Evolutionary conservation across 2,113 vertebrate genomes (phyloP), one percentile per base, ranked within the genome.

Genomic region (Mionectes macconnelli): DNA sequence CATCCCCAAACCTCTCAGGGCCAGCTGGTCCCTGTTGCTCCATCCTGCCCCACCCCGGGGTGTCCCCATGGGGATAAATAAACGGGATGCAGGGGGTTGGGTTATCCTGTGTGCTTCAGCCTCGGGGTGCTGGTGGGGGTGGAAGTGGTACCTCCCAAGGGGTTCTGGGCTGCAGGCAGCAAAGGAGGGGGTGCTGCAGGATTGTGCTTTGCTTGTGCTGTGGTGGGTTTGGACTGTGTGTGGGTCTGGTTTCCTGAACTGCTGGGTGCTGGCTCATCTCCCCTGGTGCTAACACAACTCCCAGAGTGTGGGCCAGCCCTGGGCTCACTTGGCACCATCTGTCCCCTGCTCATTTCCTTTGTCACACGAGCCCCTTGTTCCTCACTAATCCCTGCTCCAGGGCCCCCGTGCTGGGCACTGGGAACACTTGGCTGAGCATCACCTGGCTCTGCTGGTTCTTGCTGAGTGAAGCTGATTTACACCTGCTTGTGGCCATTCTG

Each of bases 221-320:
- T 2, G 45, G 4, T 33, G 82, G 25, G 1, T 31, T n/a, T 22
- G 52, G 62, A 55, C 2, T 45, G 28, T 13, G 33, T 6, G 19
- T 20, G 59, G 37, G 9, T 56, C 40, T 49, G 55, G 12, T 74
- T 69, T 49, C n/a, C 45, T 9, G 35, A 37, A 44, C 7, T 40
- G 18, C 49, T 39, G 45, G 63, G 16, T 33, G 35, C 49, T 37
- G 24, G 45, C 11, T 52, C 40, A 4, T 24, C n/a, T 67, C 23
- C 25, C 14, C 25, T 0, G 1, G n/a, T 0, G 0, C 33, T 42
- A 55, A 60, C 12, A 2, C 16, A 14, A 44, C 55, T 68, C 19
- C 3, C 4, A 16, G 33, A 5, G 2, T 3, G 9, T 8, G 50
- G 72, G 25, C 4, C 56, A 27, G 56, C 20, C 47, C 72, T 23